These are phyloP conservation scores for Muscicapa comitata DNA, from an alignment of 2,797 vertebrate species.

Conservation along the genomic window DNA sequence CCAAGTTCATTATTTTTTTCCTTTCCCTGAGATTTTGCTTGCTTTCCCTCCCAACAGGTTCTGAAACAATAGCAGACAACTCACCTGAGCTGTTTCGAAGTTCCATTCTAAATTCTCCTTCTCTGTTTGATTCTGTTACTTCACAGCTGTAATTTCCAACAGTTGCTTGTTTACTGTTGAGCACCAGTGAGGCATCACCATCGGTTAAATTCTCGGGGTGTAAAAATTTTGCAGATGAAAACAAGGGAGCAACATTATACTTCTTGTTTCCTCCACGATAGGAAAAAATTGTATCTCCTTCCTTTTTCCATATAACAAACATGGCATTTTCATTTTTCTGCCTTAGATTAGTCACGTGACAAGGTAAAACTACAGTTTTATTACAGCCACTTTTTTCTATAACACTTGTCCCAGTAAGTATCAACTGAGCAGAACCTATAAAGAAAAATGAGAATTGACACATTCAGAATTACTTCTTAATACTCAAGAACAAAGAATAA, in stretches of 20 bases:
- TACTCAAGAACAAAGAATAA: background rate
- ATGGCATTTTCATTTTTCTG: background rate
- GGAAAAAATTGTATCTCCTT: conserved; percentile 33
- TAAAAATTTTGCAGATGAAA: conserved; percentile 40
- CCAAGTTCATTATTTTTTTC: background rate
- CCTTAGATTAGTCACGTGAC: conserved; percentile 58
- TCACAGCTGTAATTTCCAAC: conserved; percentile 75
- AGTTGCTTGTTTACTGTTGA: background rate
- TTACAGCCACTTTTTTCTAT: conserved; percentile 61
- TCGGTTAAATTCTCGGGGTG: background rate
- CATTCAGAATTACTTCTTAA: conserved; percentile 17
- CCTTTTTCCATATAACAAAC: conserved; percentile 63
- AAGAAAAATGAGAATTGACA: conserved; percentile 39
- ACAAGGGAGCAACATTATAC: rapidly evolving
- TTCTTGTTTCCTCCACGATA: background rate
- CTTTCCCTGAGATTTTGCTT: background rate
- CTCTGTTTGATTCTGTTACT: conserved; percentile 72
- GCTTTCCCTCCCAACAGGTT: background rate
- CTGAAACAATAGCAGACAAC: background rate
- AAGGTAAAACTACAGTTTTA: conserved; percentile 66
- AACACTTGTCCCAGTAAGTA: background rate
- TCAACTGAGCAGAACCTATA: conserved; percentile 73
- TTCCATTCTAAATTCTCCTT: conserved; percentile 62
- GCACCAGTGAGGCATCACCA: conserved; percentile 63
- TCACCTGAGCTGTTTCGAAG: conserved; percentile 56